Evolutionary conservation across 2,888 invertebrate genomes (phyloP), one percentile per base, ranked within the genome.

Genomic region (Ischnus inquisitorius): DNA sequence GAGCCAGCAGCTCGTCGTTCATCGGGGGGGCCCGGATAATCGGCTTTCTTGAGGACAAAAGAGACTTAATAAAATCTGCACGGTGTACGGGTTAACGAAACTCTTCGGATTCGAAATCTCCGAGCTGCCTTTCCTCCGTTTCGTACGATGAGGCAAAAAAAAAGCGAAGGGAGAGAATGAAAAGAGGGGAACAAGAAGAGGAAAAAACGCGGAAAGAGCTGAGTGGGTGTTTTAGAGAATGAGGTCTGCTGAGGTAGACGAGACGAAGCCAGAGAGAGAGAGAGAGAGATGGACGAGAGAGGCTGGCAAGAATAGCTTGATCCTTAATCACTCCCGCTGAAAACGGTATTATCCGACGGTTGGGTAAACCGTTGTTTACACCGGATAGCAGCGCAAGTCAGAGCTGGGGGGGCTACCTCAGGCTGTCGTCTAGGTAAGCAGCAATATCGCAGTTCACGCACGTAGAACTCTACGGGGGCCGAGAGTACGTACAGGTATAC

Each of bases 331-430:
- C 78, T 43, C 34, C 57, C 60, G 46, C 62, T 74, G 62, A 69
- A 69, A 80, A 86, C 71, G 84, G 77, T 79, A 84, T 83, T 79
- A 74, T 77, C 57, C 76, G 79, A 8, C 68, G 79, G 84, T 82
- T 83, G 79, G 84, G 86, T 77, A 81, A 86, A 87, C 77, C 80
- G 82, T 84, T 88, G 87, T 88, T 88, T 87, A 87, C 85, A 85
- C 78, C 65, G 34, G 34, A 67, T 60, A 48, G 78, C 57, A 84
- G 83, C 51, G 46, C 51, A 28, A 43, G 68, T 54, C 48, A 43
- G 19, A n/a, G 25, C n/a, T 54, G 28, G 39, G 46, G 22, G 19
- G 41, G 28, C n/a, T 14, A 74, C 57, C 46, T 34, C 48, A 64
- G 41, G 34, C 14, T 41, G 64, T 79, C 60, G 81, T 79, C 51